phyloP scores from a whole-genome alignment of 2,888 invertebrate species.

The Lasioglossum figueresi region DNA sequence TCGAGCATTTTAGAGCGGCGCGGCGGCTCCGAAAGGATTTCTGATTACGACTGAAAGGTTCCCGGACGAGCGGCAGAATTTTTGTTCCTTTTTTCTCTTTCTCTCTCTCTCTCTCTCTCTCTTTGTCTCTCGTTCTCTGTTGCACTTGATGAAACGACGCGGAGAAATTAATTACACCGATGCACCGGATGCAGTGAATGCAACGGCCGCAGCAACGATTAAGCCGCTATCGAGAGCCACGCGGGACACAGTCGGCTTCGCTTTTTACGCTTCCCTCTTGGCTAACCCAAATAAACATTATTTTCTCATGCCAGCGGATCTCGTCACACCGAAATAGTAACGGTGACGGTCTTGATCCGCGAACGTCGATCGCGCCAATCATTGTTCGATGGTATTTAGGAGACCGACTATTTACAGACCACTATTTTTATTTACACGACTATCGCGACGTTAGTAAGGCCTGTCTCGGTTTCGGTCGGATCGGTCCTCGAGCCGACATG shows the following conservation, averaged over 20 bases:
- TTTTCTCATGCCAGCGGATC: conserved; percentile 47
- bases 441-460: conserved; percentile 21
- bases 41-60: conserved; percentile 40
- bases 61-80: conserved; percentile 14
- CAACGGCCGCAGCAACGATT: conserved; percentile 28
- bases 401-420: conserved; percentile 58
- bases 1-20: not conserved
- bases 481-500: not conserved
- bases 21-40: conserved; percentile 14
- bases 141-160: not conserved
- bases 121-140: not conserved
- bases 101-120: not conserved
- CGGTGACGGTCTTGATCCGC: conserved; percentile 54
- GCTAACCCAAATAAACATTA: conserved; percentile 59
- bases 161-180: conserved; percentile 48
- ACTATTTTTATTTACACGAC: conserved; percentile 50
- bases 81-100: conserved; percentile 7
- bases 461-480: not conserved
- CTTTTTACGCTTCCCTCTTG: conserved; percentile 31
- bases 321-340: conserved; percentile 58
- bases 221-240: conserved; percentile 18
- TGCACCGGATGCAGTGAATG: conserved; percentile 23
- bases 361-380: conserved; percentile 67
- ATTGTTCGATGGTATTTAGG: conserved; percentile 67
- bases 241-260: not conserved